These are phyloP conservation scores for Caranx melampygus DNA, from an alignment of 2,113 vertebrate species.

Conservation along the genomic window DNA sequence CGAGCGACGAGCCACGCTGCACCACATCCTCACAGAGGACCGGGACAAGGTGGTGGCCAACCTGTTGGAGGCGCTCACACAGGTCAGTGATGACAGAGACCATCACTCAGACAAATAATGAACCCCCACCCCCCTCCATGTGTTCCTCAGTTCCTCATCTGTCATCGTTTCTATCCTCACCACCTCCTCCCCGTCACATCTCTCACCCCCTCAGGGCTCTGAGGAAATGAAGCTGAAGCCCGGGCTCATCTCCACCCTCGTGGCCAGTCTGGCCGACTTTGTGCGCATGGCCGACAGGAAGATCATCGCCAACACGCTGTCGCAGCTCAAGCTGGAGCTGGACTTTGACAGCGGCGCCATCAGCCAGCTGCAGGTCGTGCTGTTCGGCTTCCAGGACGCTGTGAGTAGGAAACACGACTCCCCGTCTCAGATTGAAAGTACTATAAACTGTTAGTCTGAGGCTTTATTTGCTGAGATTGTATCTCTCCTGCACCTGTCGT, in stretches of 20 bases:
- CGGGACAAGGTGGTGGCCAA: constrained; percentile 93
- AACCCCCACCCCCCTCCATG: background rate
- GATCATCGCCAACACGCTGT: constrained; percentile 93
- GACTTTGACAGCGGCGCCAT: constrained; percentile 98
- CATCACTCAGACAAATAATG: background rate
- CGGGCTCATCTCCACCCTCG: constrained; percentile 92
- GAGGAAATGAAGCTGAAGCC: constrained; percentile 92
- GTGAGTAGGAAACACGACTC: constrained; percentile 82
- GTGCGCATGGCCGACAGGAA: constrained; percentile 95
- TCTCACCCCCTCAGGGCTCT: constrained; percentile 81
- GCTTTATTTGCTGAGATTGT: background rate
- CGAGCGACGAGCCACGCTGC: constrained; percentile 94
- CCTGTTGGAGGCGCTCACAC: constrained; percentile 91
- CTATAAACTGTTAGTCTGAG: background rate
- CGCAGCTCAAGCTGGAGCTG: constrained; percentile 95
- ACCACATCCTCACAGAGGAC: constrained; percentile 95
- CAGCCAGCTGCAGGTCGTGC: constrained; percentile 95
- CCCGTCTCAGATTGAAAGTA: no score
- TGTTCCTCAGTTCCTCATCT: background rate
- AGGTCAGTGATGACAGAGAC: constrained; percentile 81
- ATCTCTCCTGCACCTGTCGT: background rate
- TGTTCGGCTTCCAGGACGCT: constrained; percentile 97
- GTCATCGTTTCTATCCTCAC: background rate
- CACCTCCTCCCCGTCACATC: background rate
- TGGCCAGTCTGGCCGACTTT: constrained; percentile 92